Percentiles rank a stretch among this genome's conserved stretches.
Conservation (phyloP, 35 echinoderm and acorn worm genomes). For the Anneissia japonica region DNA sequence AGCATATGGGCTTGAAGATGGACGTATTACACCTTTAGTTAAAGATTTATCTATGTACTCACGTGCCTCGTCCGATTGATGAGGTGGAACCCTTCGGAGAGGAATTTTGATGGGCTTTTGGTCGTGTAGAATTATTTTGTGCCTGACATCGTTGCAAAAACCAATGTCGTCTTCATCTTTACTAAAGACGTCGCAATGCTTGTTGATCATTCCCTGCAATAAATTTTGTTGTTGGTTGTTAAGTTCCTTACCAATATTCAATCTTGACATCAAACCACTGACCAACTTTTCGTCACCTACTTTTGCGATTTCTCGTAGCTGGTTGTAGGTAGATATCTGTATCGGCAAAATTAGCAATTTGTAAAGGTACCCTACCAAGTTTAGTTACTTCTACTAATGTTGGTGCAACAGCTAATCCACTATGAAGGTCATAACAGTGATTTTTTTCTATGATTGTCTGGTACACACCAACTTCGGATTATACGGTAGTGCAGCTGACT, state of each 20-base stretch:
- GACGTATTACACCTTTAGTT: not conserved
- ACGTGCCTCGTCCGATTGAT: not conserved
- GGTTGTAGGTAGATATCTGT: not conserved
- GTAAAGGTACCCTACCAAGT: not conserved
- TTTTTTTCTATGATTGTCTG: no score
- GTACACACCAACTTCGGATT: no score
- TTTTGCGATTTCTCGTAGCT: not conserved
- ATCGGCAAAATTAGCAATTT: not conserved
- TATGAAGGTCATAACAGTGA: not conserved
- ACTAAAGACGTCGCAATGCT: not conserved
- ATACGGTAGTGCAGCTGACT: not conserved
- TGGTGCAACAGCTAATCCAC: not conserved
- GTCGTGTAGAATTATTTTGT: not conserved
- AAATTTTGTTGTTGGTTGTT: not conserved
- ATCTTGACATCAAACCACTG: no score
- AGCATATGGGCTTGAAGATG: slow-evolving; percentile 37
- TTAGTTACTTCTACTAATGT: not conserved
- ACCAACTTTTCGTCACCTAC: no score
- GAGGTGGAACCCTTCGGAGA: not conserved
- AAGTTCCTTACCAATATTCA: not conserved
- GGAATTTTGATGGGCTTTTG: not conserved
- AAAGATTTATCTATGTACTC: not conserved
- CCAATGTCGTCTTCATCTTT: not conserved
- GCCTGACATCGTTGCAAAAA: not conserved
- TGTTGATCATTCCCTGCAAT: not conserved